phyloP scores from a whole-genome alignment of 2,888 invertebrate genomes.

The Polydrusus pterygomalis region DNA sequence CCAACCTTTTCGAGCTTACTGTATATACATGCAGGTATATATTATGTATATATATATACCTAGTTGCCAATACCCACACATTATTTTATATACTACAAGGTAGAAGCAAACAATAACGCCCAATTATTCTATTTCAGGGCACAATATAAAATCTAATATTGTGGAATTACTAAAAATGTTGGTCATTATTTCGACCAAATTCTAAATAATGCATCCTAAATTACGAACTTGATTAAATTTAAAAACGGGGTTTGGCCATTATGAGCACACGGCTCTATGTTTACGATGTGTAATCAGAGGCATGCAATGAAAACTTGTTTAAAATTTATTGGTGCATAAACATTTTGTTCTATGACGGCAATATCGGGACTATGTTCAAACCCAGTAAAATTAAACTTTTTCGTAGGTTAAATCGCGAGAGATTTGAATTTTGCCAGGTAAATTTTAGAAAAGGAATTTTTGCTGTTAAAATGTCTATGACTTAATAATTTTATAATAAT shows the following conservation, averaged over 20 bases:
- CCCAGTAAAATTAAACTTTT: neutral
- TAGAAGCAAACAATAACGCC: conserved; percentile 16
- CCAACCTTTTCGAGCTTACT: no score
- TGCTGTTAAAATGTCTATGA: no score
- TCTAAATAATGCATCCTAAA: conserved; percentile 22
- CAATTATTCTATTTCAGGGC: neutral
- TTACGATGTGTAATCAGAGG: conserved; percentile 15
- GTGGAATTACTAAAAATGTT: conserved; percentile 20
- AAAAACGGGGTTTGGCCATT: conserved; percentile 9
- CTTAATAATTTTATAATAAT: no score
- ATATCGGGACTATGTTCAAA: neutral
- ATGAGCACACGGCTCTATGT: conserved; percentile 6
- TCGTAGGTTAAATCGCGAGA: no score
- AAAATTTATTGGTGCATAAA: conserved; percentile 14
- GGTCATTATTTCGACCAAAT: conserved; percentile 19
- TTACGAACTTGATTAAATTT: conserved; percentile 22
- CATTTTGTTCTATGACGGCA: neutral
- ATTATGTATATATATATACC: no score
- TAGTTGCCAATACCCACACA: no score
- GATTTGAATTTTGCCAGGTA: no score
- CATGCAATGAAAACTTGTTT: conserved; percentile 14
- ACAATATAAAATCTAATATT: conserved; percentile 13
- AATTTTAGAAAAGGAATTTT: no score
- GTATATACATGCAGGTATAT: no score
- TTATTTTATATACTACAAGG: neutral